phyloP scores from a whole-genome alignment of 2,113 vertebrate species.

The Oryzias celebensis region DNA sequence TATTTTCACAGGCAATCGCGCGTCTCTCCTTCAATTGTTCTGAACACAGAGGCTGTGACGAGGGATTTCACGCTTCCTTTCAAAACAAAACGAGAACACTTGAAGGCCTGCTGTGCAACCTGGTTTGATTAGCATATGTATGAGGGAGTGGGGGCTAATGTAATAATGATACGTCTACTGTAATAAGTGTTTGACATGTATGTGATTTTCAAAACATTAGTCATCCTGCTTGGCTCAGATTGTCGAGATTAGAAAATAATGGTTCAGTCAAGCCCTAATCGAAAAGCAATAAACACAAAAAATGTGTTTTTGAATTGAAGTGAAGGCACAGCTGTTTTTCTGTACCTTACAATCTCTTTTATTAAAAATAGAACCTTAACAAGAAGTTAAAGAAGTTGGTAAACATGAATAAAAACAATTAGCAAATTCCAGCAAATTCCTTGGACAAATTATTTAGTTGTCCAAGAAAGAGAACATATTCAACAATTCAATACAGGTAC shows the following conservation, averaged over 20 bases:
- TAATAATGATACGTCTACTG: slow-evolving; percentile 9
- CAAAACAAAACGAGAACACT: slow-evolving; percentile 6
- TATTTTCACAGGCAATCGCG: slow-evolving; percentile 15
- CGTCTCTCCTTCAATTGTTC: slow-evolving; percentile 16
- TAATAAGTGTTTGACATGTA: slow-evolving; percentile 7
- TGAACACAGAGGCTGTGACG: slow-evolving; percentile 2
- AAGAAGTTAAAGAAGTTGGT: too few species aligned
- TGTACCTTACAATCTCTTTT: too few species aligned
- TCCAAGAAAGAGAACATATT: too few species aligned
- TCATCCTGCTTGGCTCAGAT: slow-evolving; percentile 12
- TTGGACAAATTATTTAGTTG: too few species aligned
- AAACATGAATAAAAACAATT: too few species aligned
- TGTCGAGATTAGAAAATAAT: slow-evolving; percentile 42
- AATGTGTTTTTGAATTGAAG: slow-evolving; percentile 30
- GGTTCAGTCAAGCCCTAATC: slow-evolving; percentile 34
- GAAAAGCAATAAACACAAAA: slow-evolving; percentile 48
- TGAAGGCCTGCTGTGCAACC: neutral
- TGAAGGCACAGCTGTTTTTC: neutral
- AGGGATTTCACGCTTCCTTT: slow-evolving; percentile 27
- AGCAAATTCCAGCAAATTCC: too few species aligned
- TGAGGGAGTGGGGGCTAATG: slow-evolving; percentile 3
- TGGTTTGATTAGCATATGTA: slow-evolving; percentile 31
- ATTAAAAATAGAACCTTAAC: too few species aligned
- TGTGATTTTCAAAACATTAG: slow-evolving; percentile 13
- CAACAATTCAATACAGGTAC: too few species aligned